These are phyloP conservation scores for Ophion obscuratus DNA, from an alignment of 2,888 invertebrate genomes.

Conservation along the genomic window DNA sequence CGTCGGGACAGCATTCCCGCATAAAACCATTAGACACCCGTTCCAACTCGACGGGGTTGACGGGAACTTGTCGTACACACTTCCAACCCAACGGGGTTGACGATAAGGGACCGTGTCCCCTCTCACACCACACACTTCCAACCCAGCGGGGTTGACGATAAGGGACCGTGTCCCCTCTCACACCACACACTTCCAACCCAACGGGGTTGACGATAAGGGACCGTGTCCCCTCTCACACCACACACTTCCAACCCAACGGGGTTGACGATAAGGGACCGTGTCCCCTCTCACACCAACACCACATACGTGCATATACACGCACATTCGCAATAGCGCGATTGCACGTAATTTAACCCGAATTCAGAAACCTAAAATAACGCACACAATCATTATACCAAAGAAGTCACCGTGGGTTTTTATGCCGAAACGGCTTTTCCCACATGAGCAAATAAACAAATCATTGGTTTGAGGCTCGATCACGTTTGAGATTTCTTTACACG, in stretches of 20 bases:
- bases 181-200: slow-evolving; percentile 1
- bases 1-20: not conserved
- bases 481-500: not conserved
- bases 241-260: not conserved
- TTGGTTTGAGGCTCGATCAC: slow-evolving; percentile 28
- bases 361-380: not conserved
- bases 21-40: no score
- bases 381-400: not conserved
- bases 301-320: slow-evolving; percentile 4
- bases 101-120: slow-evolving; percentile 27
- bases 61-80: not conserved
- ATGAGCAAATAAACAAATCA: slow-evolving; percentile 10
- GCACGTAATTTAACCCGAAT: not conserved
- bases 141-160: slow-evolving; percentile 18
- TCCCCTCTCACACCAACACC: not conserved
- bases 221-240: slow-evolving; percentile 8
- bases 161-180: not conserved
- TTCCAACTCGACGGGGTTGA: no score
- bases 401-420: slow-evolving; percentile 12
- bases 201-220: slow-evolving; percentile 34
- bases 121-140: not conserved
- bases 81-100: slow-evolving; percentile 29
- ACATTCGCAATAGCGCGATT: not conserved
- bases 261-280: slow-evolving; percentile 14
- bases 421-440: slow-evolving; percentile 20